A percentile compares a stretch with the other conserved stretches of the same genome.
These are phyloP conservation scores for Pentamera pediparva DNA, from an alignment of 53 echinoderm and acorn worm genomes.

Conservation along the genomic window DNA sequence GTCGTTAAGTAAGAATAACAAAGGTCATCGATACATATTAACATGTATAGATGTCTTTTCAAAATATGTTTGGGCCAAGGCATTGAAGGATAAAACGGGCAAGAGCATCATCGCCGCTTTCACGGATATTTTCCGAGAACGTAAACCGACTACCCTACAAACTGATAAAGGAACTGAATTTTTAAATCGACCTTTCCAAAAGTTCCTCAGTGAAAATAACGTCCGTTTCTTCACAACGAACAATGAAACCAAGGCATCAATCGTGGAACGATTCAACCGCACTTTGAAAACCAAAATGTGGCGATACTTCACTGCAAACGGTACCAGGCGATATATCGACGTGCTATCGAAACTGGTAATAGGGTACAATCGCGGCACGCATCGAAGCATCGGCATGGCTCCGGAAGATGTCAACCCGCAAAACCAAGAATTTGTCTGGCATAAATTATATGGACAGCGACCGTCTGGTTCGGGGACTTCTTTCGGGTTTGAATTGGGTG, in stretches of 20 bases:
- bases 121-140: too few relatives aligned
- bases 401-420: constrained; percentile 5
- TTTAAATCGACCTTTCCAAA: constrained; percentile 42
- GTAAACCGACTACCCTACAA: constrained; percentile 40
- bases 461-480: background rate
- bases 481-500: constrained; percentile 44
- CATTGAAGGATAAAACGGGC: constrained; percentile 40
- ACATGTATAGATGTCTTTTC: constrained; percentile 61
- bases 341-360: constrained; percentile 29
- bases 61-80: constrained; percentile 47
- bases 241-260: constrained; percentile 44
- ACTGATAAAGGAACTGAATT: constrained; percentile 65
- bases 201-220: background rate
- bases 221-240: constrained; percentile 57
- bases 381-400: constrained; percentile 39
- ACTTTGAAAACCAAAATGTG: constrained; percentile 38
- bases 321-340: constrained; percentile 31
- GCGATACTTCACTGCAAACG: constrained; percentile 46
- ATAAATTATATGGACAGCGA: constrained; percentile 20
- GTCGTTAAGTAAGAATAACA: constrained; percentile 14
- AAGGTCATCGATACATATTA: constrained; percentile 30
- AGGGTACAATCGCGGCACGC: constrained; percentile 41
- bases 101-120: background rate
- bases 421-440: constrained; percentile 44
- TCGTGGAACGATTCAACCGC: constrained; percentile 51